Evolutionary conservation across 2,113 vertebrate species (phyloP).

Genomic region (Pedionomus torquatus): DNA sequence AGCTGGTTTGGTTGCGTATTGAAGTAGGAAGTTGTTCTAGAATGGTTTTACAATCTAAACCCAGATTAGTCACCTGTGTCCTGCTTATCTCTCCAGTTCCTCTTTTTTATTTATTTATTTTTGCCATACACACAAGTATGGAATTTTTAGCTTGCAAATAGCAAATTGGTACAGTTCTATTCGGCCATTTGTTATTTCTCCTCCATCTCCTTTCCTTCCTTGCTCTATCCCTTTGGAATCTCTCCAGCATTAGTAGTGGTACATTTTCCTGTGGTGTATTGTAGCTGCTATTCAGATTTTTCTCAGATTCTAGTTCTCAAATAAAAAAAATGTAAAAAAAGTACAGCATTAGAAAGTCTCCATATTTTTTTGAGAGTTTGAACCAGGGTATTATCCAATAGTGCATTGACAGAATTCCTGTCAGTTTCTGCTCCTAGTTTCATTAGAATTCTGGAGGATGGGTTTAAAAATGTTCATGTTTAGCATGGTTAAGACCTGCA

Average conservation of each 20-base stretch:
- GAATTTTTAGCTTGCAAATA: not conserved
- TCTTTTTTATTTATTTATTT: not conserved
- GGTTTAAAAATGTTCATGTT: not conserved
- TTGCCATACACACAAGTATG: not conserved
- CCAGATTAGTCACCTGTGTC: not conserved
- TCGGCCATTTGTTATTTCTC: not conserved
- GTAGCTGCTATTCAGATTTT: not conserved
- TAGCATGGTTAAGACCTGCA: not conserved
- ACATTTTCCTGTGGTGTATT: not conserved
- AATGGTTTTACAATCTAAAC: not conserved
- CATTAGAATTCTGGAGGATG: not conserved
- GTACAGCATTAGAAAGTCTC: not conserved
- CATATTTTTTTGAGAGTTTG: not conserved
- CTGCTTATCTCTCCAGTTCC: not conserved
- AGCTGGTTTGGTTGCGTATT: not conserved
- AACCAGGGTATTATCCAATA: not conserved
- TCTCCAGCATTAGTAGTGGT: not conserved
- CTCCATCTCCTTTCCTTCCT: not conserved
- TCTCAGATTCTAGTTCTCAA: not conserved
- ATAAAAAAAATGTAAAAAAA: not conserved
- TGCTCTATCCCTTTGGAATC: not conserved
- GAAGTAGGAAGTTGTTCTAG: not conserved
- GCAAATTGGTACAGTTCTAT: not conserved
- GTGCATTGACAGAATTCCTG: rapidly evolving
- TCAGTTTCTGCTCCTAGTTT: not conserved